Evolutionary conservation across 2,888 invertebrate species (phyloP).

Genomic region (Tenodera sinensis): DNA sequence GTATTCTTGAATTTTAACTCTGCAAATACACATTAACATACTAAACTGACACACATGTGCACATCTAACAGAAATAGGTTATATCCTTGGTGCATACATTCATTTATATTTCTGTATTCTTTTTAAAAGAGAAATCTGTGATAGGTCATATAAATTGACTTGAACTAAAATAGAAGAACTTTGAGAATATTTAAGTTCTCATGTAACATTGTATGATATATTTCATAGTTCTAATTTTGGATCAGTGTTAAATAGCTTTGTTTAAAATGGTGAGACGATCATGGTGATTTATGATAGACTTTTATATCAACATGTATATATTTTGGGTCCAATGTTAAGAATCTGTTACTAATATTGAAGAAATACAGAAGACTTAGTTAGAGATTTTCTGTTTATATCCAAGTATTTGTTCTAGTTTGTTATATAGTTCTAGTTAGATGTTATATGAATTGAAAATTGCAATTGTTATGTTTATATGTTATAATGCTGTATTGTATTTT

Average conservation of each 20-base stretch:
- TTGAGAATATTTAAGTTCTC: background rate
- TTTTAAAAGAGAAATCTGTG: background rate
- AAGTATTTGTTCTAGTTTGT: background rate
- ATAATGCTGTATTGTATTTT: background rate
- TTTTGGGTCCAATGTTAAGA: background rate
- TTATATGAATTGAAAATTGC: background rate
- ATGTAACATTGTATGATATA: background rate
- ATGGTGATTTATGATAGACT: background rate
- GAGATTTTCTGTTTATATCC: background rate
- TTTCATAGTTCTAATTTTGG: background rate
- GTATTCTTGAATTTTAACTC: background rate
- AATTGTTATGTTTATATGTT: background rate
- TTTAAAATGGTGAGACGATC: background rate
- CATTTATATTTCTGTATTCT: background rate
- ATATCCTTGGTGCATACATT: background rate
- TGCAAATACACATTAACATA: background rate
- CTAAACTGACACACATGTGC: background rate
- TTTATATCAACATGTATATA: background rate
- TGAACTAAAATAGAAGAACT: background rate
- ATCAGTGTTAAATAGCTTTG: background rate
- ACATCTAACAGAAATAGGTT: background rate
- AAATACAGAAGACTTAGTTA: background rate
- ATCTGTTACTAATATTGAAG: background rate
- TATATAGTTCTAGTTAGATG: background rate
- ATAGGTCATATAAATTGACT: background rate